Evolutionary conservation across 2,113 vertebrate species (phyloP), one percentile per base, ranked within the genome.

Genomic region (Thamnophis sirtalis): DNA sequence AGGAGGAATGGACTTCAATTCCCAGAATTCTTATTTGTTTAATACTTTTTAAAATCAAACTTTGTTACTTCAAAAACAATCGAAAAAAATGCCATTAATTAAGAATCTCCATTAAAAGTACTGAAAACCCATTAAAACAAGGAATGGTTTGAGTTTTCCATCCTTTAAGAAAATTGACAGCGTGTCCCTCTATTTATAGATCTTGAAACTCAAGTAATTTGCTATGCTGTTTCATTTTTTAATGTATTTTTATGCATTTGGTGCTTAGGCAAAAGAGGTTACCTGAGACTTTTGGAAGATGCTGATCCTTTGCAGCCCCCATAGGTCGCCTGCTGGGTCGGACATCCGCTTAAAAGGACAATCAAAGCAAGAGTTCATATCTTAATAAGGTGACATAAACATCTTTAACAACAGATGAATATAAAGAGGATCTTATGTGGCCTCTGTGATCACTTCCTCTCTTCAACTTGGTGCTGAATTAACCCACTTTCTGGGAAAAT

Each of bases 301-400:
- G 98, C 0, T 98, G 98, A 91, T 99, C 99, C 92, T 98, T 98
- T 2, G 97, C 98, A 0, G 98, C 98, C 93, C 98, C 98, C 84
- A 98, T 97, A 0, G 98, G 98, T 68, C 98, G 98, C 38, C 98
- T 99, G 17, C 98, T 99, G 84, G 99, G 98, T 22, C 99, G 98
- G 95, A 98, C 97, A 9, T 99, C 99, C 88, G 99, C 99, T 99
- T 94, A 9, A 97, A 94, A 95, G 86, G 93, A 84, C 24, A 60
- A 28, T 19, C 33, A 28, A 86, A 19, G 8, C 3, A 21, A 17
- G 0, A 3, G 17, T 95, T 0, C 90, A 0, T 0, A 0, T 0
- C 0, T 2, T 0, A 1, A 38, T 0, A 0, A 0, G 5, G 50
- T 0, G 7, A 1, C 15, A 24, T 0, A 0, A 3, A 0, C n/a